These are phyloP conservation scores for Machimus rusticus DNA, from an alignment of 2,888 invertebrate genomes.

Conservation along the genomic window DNA sequence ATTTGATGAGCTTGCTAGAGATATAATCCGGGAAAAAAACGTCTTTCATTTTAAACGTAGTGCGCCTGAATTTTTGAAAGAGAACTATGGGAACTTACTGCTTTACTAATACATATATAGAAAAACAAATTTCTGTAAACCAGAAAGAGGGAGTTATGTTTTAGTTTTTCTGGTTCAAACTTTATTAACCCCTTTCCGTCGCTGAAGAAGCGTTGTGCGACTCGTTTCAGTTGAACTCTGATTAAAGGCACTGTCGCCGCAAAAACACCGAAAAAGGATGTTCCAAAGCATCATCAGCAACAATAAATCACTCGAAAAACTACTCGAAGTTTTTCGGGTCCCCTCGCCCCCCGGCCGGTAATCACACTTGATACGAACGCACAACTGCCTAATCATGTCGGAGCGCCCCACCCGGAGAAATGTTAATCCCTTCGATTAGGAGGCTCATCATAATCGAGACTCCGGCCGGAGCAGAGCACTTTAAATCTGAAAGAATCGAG, in stretches of 20 bases:
- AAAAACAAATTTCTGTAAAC: no score
- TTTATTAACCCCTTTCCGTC: background rate
- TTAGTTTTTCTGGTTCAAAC: background rate
- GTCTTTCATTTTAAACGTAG: no score
- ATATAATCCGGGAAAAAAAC: no score
- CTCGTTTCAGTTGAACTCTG: background rate
- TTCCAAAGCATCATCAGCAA: background rate
- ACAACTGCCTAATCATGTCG: constrained; percentile 12
- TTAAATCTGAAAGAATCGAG: constrained; percentile 29
- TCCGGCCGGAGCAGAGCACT: background rate
- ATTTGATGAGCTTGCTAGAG: no score
- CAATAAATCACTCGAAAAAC: background rate
- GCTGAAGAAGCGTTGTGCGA: background rate
- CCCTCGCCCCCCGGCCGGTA: background rate
- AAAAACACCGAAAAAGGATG: background rate
- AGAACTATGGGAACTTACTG: no score
- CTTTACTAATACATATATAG: no score
- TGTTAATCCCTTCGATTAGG: constrained; percentile 35
- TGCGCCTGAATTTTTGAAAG: no score
- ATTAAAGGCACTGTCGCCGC: background rate
- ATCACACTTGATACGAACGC: background rate
- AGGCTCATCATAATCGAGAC: constrained; percentile 34
- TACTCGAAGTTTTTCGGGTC: background rate
- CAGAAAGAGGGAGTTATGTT: no score
- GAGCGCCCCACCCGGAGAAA: background rate